Conservation (phyloP, 1,140 invertebrate genomes). For the Stegodyphus mimosarum region DNA sequence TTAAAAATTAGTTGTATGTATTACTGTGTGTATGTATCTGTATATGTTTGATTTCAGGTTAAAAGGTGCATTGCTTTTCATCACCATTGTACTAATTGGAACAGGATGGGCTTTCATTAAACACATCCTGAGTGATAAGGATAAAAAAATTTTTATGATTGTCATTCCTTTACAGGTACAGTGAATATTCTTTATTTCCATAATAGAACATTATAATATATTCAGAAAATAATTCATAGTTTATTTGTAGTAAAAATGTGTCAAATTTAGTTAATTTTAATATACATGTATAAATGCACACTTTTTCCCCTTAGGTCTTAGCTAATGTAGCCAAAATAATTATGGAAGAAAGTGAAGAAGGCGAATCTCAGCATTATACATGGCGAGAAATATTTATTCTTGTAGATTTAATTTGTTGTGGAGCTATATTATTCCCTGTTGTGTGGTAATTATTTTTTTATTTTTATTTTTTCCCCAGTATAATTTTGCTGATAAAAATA, state of each 20-base stretch:
- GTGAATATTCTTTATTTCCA: background rate
- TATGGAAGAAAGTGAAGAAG: conserved; percentile 96
- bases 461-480: background rate
- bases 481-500: no score
- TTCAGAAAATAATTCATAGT: background rate
- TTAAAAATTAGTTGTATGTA: no score
- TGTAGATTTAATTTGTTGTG: conserved; percentile 95
- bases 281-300: no score
- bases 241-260: background rate
- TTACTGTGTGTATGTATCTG: background rate
- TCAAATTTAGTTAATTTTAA: no score
- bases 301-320: conserved; percentile 77
- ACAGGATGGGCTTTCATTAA: conserved; percentile 99
- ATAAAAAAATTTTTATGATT: conserved; percentile 99
- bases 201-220: background rate
- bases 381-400: conserved; percentile 95
- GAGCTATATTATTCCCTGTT: conserved; percentile 96
- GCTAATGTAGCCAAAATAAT: conserved; percentile 98
- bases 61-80: conserved; percentile 94
- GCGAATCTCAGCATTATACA: conserved; percentile 85
- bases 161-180: conserved; percentile 94
- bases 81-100: conserved; percentile 95
- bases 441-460: conserved; percentile 76
- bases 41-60: conserved; percentile 71
- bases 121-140: conserved; percentile 93